Evolutionary conservation across 2,888 invertebrate species (phyloP).

Genomic region (Dryobotodes eremita): DNA sequence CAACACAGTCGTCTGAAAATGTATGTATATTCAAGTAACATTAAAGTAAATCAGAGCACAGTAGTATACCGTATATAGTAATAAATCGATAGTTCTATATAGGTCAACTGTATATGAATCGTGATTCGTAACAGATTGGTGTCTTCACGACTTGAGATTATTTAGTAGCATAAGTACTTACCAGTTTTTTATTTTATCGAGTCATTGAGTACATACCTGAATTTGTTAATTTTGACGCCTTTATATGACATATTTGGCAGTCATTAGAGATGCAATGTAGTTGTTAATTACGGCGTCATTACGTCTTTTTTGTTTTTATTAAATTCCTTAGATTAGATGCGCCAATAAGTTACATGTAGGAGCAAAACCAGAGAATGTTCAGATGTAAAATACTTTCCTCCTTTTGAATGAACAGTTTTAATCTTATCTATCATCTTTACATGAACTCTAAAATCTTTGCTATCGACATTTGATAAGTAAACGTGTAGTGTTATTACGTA

Average conservation of each 20-base stretch:
- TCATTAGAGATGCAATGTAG: background rate
- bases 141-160: conserved; percentile 31
- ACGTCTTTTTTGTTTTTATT: background rate
- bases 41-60: conserved; percentile 3
- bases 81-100: conserved; percentile 6
- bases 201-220: background rate
- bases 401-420: conserved; percentile 38
- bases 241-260: background rate
- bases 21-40: background rate
- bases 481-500: conserved; percentile 41
- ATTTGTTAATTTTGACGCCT: background rate
- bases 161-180: background rate
- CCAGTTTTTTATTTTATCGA: background rate
- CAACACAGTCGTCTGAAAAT: conserved; percentile 10
- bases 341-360: background rate
- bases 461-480: conserved; percentile 53
- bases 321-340: background rate
- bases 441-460: conserved; percentile 43
- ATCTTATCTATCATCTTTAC: conserved; percentile 57
- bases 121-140: conserved; percentile 42
- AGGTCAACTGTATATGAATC: conserved; percentile 40
- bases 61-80: conserved; percentile 17
- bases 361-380: background rate
- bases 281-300: background rate
- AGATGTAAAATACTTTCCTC: conserved; percentile 6